Evolutionary conservation across 2,888 invertebrate species (phyloP).

Genomic region (Prosopocoilus inquinatus): DNA sequence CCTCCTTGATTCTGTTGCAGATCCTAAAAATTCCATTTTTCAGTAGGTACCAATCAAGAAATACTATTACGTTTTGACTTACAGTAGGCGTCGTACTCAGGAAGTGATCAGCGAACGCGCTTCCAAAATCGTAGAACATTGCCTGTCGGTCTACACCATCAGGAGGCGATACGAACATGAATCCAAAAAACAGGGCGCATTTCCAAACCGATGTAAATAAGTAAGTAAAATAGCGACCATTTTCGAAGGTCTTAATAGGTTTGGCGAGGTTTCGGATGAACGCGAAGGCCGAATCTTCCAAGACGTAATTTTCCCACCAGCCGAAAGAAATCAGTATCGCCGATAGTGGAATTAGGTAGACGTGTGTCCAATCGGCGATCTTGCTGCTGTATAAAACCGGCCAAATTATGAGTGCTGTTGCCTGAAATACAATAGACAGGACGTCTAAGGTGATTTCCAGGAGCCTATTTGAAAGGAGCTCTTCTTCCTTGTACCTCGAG

Average conservation of each 20-base stretch:
- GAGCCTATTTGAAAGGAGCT: neutral
- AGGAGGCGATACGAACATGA: slow-evolving; percentile 56
- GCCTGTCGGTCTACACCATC: slow-evolving; percentile 50
- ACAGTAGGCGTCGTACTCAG: slow-evolving; percentile 52
- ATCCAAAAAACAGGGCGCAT: slow-evolving; percentile 66
- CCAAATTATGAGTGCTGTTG: slow-evolving; percentile 68
- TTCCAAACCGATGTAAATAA: slow-evolving; percentile 74
- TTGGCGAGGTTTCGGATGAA: slow-evolving; percentile 48
- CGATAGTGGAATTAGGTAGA: slow-evolving; percentile 58
- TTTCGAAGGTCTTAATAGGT: slow-evolving; percentile 39
- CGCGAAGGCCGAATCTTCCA: slow-evolving; percentile 38
- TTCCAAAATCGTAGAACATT: slow-evolving; percentile 53
- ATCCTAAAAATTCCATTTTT: neutral
- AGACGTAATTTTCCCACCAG: slow-evolving; percentile 84
- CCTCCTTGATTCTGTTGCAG: too few relatives aligned
- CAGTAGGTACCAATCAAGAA: slow-evolving; percentile 19
- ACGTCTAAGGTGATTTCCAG: slow-evolving; percentile 47
- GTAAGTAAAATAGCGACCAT: slow-evolving; percentile 69
- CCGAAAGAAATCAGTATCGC: slow-evolving; percentile 69
- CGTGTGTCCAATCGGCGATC: neutral
- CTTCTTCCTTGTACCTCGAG: too few relatives aligned
- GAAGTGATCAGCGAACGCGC: slow-evolving; percentile 53
- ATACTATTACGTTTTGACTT: neutral
- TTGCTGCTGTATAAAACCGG: slow-evolving; percentile 51
- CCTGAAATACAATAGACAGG: slow-evolving; percentile 62